Conservation (phyloP, 2,888 invertebrate genomes). For the Strigamia transsilvanica region DNA sequence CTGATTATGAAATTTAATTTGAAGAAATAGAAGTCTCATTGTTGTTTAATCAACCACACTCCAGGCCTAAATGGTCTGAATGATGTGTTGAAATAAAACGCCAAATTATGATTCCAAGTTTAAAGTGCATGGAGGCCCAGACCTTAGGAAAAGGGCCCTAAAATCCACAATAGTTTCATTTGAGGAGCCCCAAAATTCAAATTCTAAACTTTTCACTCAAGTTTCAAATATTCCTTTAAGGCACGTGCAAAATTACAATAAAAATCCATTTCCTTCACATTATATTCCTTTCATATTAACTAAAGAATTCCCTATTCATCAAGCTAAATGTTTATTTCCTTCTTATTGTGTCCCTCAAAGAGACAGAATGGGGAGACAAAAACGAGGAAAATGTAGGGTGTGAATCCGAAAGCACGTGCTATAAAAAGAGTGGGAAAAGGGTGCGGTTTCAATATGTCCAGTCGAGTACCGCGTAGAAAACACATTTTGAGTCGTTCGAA, state of each 20-base stretch:
- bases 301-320: background rate
- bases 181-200: no score
- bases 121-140: no score
- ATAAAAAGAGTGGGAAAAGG: background rate
- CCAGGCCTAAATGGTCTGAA: no score
- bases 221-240: background rate
- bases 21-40: no score
- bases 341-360: background rate
- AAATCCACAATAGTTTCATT: no score
- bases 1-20: no score
- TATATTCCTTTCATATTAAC: background rate
- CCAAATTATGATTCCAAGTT: no score
- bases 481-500: constrained; percentile 8
- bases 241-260: background rate
- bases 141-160: no score
- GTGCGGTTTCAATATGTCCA: background rate
- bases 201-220: background rate
- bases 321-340: constrained; percentile 3
- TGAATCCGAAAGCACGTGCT: background rate
- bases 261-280: background rate
- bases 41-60: no score
- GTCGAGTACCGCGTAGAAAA: background rate
- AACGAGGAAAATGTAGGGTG: constrained; percentile 8
- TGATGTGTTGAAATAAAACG: no score
- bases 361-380: background rate